phyloP scores from a whole-genome alignment of 2,888 invertebrate genomes.

The Nomada ferruginata region DNA sequence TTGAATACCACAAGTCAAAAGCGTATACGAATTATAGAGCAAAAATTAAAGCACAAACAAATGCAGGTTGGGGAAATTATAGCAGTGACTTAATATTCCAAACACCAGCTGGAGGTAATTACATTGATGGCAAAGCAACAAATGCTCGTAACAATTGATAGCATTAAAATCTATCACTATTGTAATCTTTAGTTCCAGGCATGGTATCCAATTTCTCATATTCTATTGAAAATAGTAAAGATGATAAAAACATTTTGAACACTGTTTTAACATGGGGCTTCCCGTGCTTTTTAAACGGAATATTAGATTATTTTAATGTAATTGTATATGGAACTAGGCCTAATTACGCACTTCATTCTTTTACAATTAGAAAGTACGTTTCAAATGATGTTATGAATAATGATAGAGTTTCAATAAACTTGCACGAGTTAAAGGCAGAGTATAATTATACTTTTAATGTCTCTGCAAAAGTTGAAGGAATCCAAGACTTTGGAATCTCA shows the following conservation, averaged over 20 bases:
- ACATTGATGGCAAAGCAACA: neutral
- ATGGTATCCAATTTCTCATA: constrained; percentile 70
- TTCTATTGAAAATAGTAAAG: constrained; percentile 46
- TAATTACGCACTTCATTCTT: constrained; percentile 52
- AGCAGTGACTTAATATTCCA: constrained; percentile 61
- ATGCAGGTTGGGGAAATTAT: constrained; percentile 74
- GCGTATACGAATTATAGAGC: constrained; percentile 72
- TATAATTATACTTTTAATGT: constrained; percentile 76
- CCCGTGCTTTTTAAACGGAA: constrained; percentile 77
- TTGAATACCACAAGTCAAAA: constrained; percentile 56
- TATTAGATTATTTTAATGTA: constrained; percentile 74
- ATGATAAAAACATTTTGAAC: constrained; percentile 71
- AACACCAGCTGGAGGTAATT: constrained; percentile 56
- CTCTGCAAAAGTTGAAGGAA: constrained; percentile 67
- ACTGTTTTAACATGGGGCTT: constrained; percentile 75
- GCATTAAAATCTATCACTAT: neutral
- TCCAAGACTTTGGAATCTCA: constrained; percentile 61
- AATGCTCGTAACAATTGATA: neutral
- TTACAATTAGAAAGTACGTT: constrained; percentile 47
- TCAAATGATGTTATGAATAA: constrained; percentile 52
- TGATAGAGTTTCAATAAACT: constrained; percentile 62
- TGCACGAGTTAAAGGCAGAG: constrained; percentile 74
- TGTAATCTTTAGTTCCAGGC: constrained; percentile 70
- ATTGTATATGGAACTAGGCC: constrained; percentile 69
- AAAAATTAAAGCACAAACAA: constrained; percentile 75